Conservation (phyloP, 2,113 vertebrate species). For the Tauraco erythrolophus region DNA sequence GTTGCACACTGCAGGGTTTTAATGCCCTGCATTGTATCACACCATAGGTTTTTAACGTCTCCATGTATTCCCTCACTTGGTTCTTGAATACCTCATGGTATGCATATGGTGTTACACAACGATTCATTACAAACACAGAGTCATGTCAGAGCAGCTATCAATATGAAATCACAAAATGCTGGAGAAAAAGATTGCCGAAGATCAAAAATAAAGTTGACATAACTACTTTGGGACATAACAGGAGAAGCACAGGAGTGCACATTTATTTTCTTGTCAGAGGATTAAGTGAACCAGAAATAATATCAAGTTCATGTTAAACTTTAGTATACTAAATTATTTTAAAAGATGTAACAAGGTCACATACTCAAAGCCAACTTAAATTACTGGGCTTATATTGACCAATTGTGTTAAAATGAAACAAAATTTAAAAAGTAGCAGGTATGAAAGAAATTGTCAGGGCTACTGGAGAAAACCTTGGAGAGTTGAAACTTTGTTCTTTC, state of each 20-base stretch:
- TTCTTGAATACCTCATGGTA: not conserved
- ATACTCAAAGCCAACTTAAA: not conserved
- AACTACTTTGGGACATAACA: not conserved
- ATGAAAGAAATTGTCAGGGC: not conserved
- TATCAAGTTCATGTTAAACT: not conserved
- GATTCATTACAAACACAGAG: not conserved
- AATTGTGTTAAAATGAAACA: not conserved
- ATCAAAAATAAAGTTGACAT: not conserved
- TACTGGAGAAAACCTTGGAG: not conserved
- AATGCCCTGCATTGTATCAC: not conserved
- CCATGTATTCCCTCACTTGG: accelerated
- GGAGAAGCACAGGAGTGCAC: not conserved
- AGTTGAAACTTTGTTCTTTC: not conserved
- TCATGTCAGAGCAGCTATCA: not conserved
- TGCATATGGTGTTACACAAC: not conserved
- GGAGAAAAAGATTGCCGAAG: not conserved
- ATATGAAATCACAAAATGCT: not conserved
- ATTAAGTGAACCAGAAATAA: not conserved
- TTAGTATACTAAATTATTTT: not conserved
- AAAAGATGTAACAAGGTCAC: not conserved
- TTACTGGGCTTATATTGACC: not conserved
- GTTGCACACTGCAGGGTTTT: not conserved
- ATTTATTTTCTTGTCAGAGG: not conserved
- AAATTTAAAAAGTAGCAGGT: not conserved
- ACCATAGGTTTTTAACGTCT: not conserved